phyloP scores from a whole-genome alignment of 2,113 vertebrate species.

The Notothenia rossii region DNA sequence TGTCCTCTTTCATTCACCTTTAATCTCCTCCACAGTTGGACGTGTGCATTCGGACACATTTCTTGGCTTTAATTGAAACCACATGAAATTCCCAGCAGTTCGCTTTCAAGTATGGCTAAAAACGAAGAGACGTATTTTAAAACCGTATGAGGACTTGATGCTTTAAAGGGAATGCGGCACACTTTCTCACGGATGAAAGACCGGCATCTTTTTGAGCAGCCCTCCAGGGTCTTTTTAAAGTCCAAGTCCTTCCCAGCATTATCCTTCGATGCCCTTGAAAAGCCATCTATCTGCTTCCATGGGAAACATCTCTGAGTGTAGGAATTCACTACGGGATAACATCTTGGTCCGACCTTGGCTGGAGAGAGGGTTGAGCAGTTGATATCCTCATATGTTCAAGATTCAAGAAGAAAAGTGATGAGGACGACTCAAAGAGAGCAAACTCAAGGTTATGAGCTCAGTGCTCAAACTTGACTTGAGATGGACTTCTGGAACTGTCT shows the following conservation, averaged over 20 bases:
- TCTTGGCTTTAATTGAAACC: slow-evolving; percentile 27
- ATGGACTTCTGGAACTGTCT: not conserved
- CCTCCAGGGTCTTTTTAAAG: slow-evolving; percentile 44
- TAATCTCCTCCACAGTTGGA: not conserved
- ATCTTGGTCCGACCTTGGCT: slow-evolving; percentile 48
- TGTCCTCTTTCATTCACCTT: not conserved
- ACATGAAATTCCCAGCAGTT: not conserved
- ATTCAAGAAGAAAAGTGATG: not conserved
- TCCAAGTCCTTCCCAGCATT: slow-evolving; percentile 40
- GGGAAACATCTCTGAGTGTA: slow-evolving; percentile 28
- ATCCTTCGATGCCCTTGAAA: slow-evolving; percentile 44
- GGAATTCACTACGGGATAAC: slow-evolving; percentile 15
- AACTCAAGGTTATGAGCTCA: not conserved
- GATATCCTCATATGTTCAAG: not conserved
- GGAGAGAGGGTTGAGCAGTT: slow-evolving; percentile 1
- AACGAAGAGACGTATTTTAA: slow-evolving; percentile 32
- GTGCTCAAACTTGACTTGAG: not conserved
- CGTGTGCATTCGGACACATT: not conserved
- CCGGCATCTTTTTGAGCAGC: slow-evolving; percentile 40
- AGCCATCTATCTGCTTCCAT: slow-evolving; percentile 27
- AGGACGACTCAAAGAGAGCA: slow-evolving; percentile 5
- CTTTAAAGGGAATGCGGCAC: slow-evolving; percentile 25
- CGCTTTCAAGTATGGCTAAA: slow-evolving; percentile 19
- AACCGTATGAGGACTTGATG: slow-evolving; percentile 30
- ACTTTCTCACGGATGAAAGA: slow-evolving; percentile 51